Evolutionary conservation across 2,888 invertebrate species (phyloP).

Genomic region (Drosophila meridionalis): DNA sequence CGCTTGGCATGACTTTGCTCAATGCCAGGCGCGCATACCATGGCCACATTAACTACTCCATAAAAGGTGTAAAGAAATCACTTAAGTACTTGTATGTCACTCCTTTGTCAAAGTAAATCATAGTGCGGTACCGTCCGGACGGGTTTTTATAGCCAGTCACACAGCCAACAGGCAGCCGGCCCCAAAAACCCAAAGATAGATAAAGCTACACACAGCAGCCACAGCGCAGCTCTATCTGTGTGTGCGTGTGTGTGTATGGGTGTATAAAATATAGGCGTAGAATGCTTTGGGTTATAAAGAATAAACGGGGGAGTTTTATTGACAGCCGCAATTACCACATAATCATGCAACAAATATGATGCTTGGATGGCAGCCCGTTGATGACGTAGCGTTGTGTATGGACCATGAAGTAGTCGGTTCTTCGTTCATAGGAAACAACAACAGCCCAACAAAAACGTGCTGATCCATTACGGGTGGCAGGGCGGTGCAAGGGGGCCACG

Average conservation of each 20-base stretch:
- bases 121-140: conserved; percentile 62
- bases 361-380: conserved; percentile 64
- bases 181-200: conserved; percentile 32
- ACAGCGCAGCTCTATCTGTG: conserved; percentile 3
- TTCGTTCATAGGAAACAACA: conserved; percentile 32
- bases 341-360: conserved; percentile 82
- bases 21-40: conserved; percentile 74
- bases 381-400: conserved; percentile 66
- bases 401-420: conserved; percentile 65
- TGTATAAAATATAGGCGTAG: conserved; percentile 72
- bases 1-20: conserved; percentile 69
- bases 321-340: conserved; percentile 84
- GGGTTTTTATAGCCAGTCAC: conserved; percentile 60
- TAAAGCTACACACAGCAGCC: conserved; percentile 32
- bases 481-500: background rate
- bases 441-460: conserved; percentile 65
- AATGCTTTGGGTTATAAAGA: conserved; percentile 79
- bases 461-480: conserved; percentile 73
- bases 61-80: conserved; percentile 81
- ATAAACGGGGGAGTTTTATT: conserved; percentile 84
- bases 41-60: conserved; percentile 80
- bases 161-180: conserved; percentile 17
- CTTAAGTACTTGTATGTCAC: conserved; percentile 81
- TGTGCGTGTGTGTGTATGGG: conserved; percentile 23
- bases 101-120: conserved; percentile 81